phyloP scores from a whole-genome alignment of 2,113 vertebrate species.

The Trogon surrucura region DNA sequence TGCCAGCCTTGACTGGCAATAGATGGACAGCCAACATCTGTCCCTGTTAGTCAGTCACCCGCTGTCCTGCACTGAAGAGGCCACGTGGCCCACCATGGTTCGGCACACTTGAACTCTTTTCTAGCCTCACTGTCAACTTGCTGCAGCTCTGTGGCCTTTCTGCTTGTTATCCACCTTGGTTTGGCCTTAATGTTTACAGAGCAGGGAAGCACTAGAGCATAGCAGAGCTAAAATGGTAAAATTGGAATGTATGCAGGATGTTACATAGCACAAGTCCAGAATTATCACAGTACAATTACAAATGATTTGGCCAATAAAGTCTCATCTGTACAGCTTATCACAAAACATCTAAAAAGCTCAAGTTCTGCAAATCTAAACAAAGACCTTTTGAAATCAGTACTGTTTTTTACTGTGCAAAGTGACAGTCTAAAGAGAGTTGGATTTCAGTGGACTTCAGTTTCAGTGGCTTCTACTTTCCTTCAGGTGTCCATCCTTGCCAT shows the following conservation, averaged over 20 bases:
- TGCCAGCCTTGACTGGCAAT: neutral
- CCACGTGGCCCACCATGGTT: no score
- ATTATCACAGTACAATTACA: neutral
- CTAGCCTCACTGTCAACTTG: neutral
- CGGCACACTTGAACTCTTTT: neutral
- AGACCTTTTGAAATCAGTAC: neutral
- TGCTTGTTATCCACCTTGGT: rapidly evolving
- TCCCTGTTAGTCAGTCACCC: no score
- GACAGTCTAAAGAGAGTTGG: neutral
- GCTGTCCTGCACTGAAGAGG: no score
- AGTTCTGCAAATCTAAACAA: neutral
- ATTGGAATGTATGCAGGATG: no score
- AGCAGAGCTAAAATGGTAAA: neutral
- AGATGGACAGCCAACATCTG: no score
- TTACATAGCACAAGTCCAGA: neutral
- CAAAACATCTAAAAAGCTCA: neutral
- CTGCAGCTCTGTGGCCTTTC: neutral
- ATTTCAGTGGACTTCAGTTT: neutral
- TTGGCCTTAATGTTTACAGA: neutral
- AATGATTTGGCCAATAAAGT: neutral
- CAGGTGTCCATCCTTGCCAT: slow-evolving; percentile 69
- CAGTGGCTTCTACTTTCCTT: neutral
- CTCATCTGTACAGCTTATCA: neutral
- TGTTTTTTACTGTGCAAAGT: neutral
- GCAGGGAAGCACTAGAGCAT: neutral